phyloP scores from a whole-genome alignment of 2,888 invertebrate genomes.

The Drosophila pegasa region DNA sequence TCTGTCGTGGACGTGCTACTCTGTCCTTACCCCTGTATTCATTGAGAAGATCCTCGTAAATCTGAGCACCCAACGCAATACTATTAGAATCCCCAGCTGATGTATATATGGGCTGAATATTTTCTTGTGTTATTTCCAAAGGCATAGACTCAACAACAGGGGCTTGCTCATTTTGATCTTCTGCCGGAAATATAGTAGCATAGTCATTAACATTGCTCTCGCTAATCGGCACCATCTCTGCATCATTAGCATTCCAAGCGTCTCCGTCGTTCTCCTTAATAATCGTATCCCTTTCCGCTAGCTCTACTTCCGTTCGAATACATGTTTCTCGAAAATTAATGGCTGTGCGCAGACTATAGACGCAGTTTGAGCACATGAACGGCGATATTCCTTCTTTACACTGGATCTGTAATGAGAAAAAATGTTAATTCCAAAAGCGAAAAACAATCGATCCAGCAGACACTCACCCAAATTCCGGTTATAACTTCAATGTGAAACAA shows the following conservation, averaged over 20 bases:
- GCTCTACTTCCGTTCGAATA: constrained; percentile 50
- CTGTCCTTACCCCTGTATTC: constrained; percentile 49
- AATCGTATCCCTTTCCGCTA: constrained; percentile 1
- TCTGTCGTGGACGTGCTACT: constrained; percentile 9
- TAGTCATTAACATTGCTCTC: constrained; percentile 7
- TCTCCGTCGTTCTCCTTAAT: constrained; percentile 15
- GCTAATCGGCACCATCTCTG: constrained; percentile 1
- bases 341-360: constrained; percentile 38
- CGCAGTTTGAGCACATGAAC: constrained; percentile 50
- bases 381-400: constrained; percentile 20
- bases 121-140: background rate
- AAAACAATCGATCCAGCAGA: background rate
- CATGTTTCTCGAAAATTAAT: constrained; percentile 62
- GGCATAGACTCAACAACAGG: constrained; percentile 17
- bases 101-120: background rate
- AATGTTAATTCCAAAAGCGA: background rate
- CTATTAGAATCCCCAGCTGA: constrained; percentile 47
- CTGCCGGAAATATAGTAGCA: constrained; percentile 2
- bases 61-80: constrained; percentile 51
- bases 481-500: constrained; percentile 68
- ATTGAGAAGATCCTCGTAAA: constrained; percentile 60
- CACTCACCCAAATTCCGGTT: constrained; percentile 67
- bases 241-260: background rate
- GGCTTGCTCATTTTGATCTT: constrained; percentile 4
- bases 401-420: constrained; percentile 37